Conservation (phyloP, 1,140 invertebrate species). For the Rhizoglyphus robini region DNA sequence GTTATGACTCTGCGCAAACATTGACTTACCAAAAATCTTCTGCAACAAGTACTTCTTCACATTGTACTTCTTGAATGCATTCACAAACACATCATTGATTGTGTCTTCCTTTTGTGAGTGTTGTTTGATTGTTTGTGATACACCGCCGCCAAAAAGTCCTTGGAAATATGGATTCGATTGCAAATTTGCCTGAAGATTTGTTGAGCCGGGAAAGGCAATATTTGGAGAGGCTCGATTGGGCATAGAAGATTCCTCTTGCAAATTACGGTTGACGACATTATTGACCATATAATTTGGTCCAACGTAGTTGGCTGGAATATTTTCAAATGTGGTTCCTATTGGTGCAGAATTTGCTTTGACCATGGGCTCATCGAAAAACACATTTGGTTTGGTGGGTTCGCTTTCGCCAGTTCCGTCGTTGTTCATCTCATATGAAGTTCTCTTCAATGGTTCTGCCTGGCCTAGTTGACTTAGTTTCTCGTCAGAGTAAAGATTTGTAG, state of each 20-base stretch:
- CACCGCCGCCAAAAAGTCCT: background rate
- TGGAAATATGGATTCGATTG: background rate
- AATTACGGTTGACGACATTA: background rate
- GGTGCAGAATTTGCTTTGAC: background rate
- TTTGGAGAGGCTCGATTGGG: no score
- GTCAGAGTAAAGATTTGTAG: background rate
- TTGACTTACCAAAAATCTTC: constrained; percentile 13
- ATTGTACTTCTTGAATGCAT: constrained; percentile 6
- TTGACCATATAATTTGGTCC: constrained; percentile 7
- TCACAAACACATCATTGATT: background rate
- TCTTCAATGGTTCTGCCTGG: no score
- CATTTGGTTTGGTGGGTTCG: background rate
- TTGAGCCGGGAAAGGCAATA: background rate
- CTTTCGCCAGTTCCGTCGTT: background rate
- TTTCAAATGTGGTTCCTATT: background rate
- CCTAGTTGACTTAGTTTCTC: no score
- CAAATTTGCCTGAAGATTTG: background rate
- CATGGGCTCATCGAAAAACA: background rate
- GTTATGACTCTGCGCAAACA: background rate
- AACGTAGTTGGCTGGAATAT: constrained; percentile 2
- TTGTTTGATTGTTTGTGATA: background rate
- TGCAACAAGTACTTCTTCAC: constrained; percentile 15
- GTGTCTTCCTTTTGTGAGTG: background rate
- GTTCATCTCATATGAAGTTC: background rate
- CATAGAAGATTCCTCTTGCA: background rate